phyloP scores from a whole-genome alignment of 2,888 invertebrate genomes.

The Coelopa pilipes region DNA sequence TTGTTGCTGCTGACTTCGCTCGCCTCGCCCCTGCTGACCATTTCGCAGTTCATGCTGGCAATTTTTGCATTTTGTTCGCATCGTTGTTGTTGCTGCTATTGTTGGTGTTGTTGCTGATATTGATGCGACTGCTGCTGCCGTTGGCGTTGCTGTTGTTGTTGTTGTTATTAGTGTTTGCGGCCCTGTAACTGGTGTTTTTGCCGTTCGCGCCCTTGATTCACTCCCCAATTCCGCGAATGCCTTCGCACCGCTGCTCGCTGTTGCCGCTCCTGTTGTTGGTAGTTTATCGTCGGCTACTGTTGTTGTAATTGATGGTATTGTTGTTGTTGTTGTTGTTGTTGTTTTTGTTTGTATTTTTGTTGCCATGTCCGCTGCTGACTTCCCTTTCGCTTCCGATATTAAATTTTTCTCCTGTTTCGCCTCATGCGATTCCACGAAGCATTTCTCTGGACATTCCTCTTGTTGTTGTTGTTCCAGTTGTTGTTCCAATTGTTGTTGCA shows the following conservation, averaged over 20 bases:
- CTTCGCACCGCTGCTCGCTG: constrained; percentile 31
- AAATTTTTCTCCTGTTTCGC: constrained; percentile 40
- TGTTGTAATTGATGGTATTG: constrained; percentile 23
- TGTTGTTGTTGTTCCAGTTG: constrained; percentile 18
- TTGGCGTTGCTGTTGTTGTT: no score
- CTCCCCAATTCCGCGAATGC: constrained; percentile 37
- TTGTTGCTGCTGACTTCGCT: constrained; percentile 23
- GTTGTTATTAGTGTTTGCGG: no score
- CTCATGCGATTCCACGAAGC: constrained; percentile 8
- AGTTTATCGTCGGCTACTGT: constrained; percentile 31
- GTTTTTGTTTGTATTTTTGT: neutral
- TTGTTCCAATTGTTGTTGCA: constrained; percentile 8
- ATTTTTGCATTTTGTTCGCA: constrained; percentile 49
- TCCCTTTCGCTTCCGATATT: constrained; percentile 41
- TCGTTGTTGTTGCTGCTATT: no score
- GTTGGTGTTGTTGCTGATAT: no score
- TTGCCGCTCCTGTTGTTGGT: constrained; percentile 15
- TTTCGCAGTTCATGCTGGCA: constrained; percentile 44
- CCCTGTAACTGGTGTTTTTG: neutral
- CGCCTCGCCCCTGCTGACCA: constrained; percentile 26
- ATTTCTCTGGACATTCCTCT: constrained; percentile 1
- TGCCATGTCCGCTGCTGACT: constrained; percentile 24
- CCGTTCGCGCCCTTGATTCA: constrained; percentile 38
- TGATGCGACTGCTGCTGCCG: no score
- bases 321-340: constrained; percentile 10